Evolutionary conservation across 2,113 vertebrate species (phyloP), one percentile per base, ranked within the genome.

Genomic region (Phocoena sinus): DNA sequence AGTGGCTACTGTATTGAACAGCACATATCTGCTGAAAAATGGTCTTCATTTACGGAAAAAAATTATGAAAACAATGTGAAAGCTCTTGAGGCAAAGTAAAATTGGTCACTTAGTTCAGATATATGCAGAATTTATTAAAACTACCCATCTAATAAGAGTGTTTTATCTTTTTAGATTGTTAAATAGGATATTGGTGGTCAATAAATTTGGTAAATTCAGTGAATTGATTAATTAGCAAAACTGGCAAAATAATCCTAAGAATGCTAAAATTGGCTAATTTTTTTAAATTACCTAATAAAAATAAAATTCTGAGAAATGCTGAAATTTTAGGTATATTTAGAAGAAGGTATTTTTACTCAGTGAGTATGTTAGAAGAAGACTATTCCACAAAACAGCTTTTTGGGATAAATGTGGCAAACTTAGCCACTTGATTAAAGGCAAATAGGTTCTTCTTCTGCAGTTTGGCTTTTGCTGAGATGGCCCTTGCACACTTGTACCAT

Each of bases 11-110:
- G 10, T 92, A 81, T 47, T 58, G 26, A 92, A 47, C n/a, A 77
- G 25, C 8, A 33, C 3, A 26, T 13, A 60, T 90, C 47, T 95
- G 20, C 73, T 77, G 23, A 77, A 90, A 87, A 95, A 38, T n/a
- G 70, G 53, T 83, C 90, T 96, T 67, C 38, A 38, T 86, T 41
- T 44, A 89, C 23, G 38, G 74, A 63, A 90, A 94, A 58, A 58
- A 18, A 26, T 67, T 33, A 20, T 58, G 12, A 63, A 83, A 62
- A 74, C 68, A 76, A 17, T 17, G 41, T 91, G 71, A 89, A 76
- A 68, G 20, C 44, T 83, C 21, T 87, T 83, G 93, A 91, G 65
- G 81, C 58, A 94, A 96, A 84, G 82, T 44, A 70, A 94, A 92
- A 80, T 67, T 89, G 25, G 13, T 91, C 28, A 77, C 5, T 60